These are phyloP conservation scores for Hemibagrus guttatus DNA, from an alignment of 2,797 vertebrate genomes.

Conservation along the genomic window DNA sequence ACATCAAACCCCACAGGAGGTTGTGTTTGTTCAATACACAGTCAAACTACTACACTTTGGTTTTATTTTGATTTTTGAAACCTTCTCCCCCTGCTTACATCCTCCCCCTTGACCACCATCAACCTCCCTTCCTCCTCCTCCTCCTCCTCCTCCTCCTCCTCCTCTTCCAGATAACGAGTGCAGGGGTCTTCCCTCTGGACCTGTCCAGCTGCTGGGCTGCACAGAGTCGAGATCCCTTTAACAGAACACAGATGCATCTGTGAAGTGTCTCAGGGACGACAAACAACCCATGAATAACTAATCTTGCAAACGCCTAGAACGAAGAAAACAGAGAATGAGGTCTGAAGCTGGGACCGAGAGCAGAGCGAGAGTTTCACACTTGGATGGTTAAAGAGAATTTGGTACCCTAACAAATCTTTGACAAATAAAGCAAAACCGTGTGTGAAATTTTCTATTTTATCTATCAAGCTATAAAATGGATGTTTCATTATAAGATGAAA, in stretches of 20 bases:
- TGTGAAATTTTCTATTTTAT: constrained; percentile 1
- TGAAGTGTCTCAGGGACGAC: constrained; percentile 64
- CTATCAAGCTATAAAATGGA: constrained; percentile 28
- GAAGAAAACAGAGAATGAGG: constrained; percentile 60
- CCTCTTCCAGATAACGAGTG: constrained; percentile 67
- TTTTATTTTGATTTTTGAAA: constrained; percentile 70
- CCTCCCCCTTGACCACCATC: constrained; percentile 51
- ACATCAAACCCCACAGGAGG: background rate
- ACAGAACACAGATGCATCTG: constrained; percentile 76
- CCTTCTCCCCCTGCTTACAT: constrained; percentile 37
- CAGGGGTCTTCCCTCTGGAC: constrained; percentile 73
- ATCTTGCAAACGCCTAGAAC: constrained; percentile 60
- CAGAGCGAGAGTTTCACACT: constrained; percentile 19
- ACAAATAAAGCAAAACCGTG: background rate
- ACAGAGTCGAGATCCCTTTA: constrained; percentile 71
- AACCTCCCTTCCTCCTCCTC: constrained; percentile 33
- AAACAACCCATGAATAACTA: constrained; percentile 69
- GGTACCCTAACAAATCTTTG: background rate
- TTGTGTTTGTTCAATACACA: background rate
- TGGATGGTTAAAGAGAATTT: background rate
- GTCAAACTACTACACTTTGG: constrained; percentile 40
- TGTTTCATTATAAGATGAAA: constrained; percentile 28
- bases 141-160: constrained; percentile 48
- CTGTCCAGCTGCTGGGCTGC: constrained; percentile 72
- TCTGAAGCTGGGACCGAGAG: constrained; percentile 58